Percentiles rank a stretch among this genome's conserved stretches.
Conservation (phyloP, 2,888 invertebrate genomes). For the Erebia palarica region DNA sequence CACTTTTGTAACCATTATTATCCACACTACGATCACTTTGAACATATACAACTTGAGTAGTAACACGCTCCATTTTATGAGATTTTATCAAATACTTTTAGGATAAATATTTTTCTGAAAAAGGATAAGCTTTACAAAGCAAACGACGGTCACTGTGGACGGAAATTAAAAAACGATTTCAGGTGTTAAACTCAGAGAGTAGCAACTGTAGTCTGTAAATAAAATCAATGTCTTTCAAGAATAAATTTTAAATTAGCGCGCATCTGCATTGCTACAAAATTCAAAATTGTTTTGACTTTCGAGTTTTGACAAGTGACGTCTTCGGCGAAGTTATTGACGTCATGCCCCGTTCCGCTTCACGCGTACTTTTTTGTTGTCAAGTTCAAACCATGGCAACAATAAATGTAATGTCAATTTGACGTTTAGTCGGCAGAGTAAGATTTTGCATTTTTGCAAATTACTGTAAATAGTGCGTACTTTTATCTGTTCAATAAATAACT, state of each 20-base stretch:
- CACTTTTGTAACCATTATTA: constrained; percentile 42
- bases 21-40: constrained; percentile 36
- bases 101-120: not conserved
- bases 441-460: constrained; percentile 1
- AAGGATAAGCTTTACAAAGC: not conserved
- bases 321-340: not conserved
- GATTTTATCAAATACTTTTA: constrained; percentile 15
- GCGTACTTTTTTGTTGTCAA: not conserved
- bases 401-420: too few species aligned
- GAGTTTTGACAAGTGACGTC: constrained; percentile 14
- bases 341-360: not conserved
- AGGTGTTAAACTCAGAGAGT: not conserved
- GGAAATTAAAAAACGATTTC: constrained; percentile 12
- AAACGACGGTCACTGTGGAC: not conserved
- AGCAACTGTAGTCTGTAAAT: not conserved
- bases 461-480: not conserved
- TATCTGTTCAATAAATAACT: not conserved
- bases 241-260: constrained; percentile 54
- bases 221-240: constrained; percentile 31
- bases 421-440: too few species aligned
- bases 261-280: constrained; percentile 57
- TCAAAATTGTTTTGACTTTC: constrained; percentile 30
- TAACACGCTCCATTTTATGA: constrained; percentile 35
- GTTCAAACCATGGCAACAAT: too few species aligned
- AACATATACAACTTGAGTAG: constrained; percentile 42